A percentile compares a stretch with the other conserved stretches of the same genome.
Conservation (phyloP, 2,797 vertebrate species). For the Avahi laniger region DNA sequence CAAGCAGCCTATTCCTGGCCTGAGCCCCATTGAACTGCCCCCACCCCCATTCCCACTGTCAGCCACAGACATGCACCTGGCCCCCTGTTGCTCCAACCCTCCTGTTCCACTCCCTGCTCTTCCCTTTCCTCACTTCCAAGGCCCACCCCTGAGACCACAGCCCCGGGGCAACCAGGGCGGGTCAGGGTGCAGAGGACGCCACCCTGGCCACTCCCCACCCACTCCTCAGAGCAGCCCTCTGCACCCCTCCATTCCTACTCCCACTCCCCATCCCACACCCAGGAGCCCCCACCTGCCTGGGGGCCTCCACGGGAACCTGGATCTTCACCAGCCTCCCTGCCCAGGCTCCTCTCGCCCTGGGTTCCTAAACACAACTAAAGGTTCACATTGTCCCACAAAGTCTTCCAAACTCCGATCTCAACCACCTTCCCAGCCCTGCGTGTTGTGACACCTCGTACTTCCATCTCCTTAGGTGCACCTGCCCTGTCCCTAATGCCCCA, state of each 20-base stretch:
- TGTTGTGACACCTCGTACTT: accelerated
- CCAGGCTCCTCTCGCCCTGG: background rate
- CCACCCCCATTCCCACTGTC: too few species aligned
- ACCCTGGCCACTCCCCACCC: background rate
- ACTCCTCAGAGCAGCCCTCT: too few species aligned
- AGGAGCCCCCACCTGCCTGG: background rate
- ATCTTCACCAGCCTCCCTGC: background rate
- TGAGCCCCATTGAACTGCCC: background rate
- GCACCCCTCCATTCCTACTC: background rate
- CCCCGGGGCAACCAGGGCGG: background rate
- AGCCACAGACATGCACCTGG: background rate
- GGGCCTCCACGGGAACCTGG: background rate
- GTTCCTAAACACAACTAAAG: background rate
- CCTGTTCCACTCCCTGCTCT: background rate
- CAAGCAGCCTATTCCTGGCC: background rate
- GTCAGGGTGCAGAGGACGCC: too few species aligned
- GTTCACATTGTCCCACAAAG: background rate
- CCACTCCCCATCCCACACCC: background rate
- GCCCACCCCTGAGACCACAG: background rate
- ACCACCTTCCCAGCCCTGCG: background rate
- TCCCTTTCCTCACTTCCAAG: background rate
- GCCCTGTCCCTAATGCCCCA: background rate
- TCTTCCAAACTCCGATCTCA: background rate
- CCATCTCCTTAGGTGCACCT: accelerated
- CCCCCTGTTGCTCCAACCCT: background rate